A percentile compares a stretch with the other conserved stretches of the same genome.
Conservation (phyloP, 2,888 invertebrate species). For the Cactoblastis cactorum region DNA sequence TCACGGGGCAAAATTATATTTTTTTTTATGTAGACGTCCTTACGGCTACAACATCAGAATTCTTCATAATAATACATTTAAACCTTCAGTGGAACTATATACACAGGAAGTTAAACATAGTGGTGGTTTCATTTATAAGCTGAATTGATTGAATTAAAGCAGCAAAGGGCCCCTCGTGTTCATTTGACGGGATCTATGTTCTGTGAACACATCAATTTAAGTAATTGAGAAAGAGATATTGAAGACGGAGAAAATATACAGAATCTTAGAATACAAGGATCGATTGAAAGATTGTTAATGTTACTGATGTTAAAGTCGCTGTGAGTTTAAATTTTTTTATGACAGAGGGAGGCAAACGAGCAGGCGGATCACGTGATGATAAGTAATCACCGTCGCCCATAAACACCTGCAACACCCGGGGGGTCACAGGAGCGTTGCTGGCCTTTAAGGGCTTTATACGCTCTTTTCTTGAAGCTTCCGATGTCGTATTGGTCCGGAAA, state of each 20-base stretch:
- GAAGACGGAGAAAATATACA: conserved; percentile 11
- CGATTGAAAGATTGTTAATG: not conserved
- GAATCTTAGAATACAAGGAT: conserved; percentile 3
- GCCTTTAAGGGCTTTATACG: no score
- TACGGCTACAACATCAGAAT: not conserved
- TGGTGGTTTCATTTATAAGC: conserved; percentile 26
- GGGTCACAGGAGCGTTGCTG: no score
- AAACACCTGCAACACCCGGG: no score
- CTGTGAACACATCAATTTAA: conserved; percentile 70
- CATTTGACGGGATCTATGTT: conserved; percentile 61
- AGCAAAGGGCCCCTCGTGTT: conserved; percentile 50
- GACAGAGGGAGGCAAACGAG: no score
- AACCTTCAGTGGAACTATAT: not conserved
- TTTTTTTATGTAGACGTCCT: not conserved
- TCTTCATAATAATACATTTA: conserved; percentile 1
- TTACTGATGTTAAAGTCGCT: no score
- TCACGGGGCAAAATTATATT: conserved; percentile 32
- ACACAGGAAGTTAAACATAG: conserved; percentile 24
- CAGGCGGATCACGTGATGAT: no score
- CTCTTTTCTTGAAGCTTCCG: no score
- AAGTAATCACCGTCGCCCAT: no score
- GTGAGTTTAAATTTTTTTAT: no score
- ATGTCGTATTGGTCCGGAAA: no score
- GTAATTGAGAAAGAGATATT: conserved; percentile 56
- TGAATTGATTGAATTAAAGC: conserved; percentile 65